Evolutionary conservation across 2,797 vertebrate species (phyloP).

Genomic region (Fringilla coelebs): DNA sequence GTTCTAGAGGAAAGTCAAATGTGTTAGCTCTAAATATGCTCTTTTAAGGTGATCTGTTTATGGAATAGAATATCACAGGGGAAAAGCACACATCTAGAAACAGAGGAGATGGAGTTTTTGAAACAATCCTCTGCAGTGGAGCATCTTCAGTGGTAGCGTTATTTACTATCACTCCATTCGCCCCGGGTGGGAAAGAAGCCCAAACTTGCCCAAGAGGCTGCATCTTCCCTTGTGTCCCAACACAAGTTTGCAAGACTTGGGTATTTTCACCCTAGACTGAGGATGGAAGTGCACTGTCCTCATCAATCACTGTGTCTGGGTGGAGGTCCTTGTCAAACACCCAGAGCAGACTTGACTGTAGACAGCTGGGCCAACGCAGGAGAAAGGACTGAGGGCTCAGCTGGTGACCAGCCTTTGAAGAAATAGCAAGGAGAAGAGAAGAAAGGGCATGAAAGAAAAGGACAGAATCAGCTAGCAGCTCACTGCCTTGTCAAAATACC

Average conservation of each 20-base stretch:
- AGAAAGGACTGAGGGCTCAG: not conserved
- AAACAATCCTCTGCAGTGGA: not conserved
- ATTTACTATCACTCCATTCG: not conserved
- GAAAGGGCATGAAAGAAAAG: not conserved
- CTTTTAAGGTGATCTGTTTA: not conserved
- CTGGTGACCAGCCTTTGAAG: not conserved
- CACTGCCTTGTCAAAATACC: not conserved
- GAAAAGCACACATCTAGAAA: not conserved
- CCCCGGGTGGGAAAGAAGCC: not conserved
- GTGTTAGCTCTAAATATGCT: not conserved
- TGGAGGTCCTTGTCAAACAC: not conserved
- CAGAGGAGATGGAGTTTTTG: not conserved
- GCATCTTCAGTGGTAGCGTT: not conserved
- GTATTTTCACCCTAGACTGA: not conserved
- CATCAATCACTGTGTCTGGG: not conserved
- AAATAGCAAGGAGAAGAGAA: not conserved
- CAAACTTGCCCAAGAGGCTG: not conserved
- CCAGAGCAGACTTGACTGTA: not conserved
- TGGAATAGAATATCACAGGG: not conserved
- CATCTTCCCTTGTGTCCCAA: not conserved
- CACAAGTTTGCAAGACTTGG: not conserved
- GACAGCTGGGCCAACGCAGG: not conserved
- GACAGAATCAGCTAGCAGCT: not conserved
- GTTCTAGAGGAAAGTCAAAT: not conserved
- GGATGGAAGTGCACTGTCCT: not conserved